These are phyloP conservation scores for Cariama cristata DNA, from an alignment of 2,113 vertebrate genomes.

Conservation along the genomic window DNA sequence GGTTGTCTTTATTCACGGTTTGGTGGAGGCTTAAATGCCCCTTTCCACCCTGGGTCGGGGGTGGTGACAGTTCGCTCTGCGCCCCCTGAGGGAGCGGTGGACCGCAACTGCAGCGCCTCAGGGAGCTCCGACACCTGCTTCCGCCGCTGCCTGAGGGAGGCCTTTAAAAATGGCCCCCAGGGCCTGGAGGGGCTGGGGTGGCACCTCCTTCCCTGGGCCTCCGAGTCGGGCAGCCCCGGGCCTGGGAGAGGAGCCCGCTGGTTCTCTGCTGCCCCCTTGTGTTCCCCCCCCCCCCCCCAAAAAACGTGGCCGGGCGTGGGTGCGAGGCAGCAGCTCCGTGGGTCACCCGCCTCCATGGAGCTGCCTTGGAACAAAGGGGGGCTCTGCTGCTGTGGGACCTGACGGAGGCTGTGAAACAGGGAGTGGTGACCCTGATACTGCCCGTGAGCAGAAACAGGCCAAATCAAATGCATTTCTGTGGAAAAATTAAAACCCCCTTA, in stretches of 20 bases:
- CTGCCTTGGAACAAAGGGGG: neutral
- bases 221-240: neutral
- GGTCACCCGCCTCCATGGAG: neutral
- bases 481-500: too few species aligned
- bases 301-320: neutral
- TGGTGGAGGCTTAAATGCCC: rapidly evolving
- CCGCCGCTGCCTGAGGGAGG: neutral
- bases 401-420: neutral
- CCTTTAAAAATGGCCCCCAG: neutral
- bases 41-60: too few species aligned
- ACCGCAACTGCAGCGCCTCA: neutral
- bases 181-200: neutral
- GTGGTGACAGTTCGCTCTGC: rapidly evolving
- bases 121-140: neutral
- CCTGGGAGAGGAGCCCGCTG: too few species aligned
- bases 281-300: too few species aligned
- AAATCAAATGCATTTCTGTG: rapidly evolving
- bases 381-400: rapidly evolving
- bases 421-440: rapidly evolving
- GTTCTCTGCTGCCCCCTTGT: too few species aligned
- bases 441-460: neutral
- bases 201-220: neutral
- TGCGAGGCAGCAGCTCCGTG: neutral
- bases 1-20: rapidly evolving
- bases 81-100: too few species aligned